Evolutionary conservation across 2,797 vertebrate genomes (phyloP), one percentile per base, ranked within the genome.

Genomic region (Lepidocolaptes lacrymiger): DNA sequence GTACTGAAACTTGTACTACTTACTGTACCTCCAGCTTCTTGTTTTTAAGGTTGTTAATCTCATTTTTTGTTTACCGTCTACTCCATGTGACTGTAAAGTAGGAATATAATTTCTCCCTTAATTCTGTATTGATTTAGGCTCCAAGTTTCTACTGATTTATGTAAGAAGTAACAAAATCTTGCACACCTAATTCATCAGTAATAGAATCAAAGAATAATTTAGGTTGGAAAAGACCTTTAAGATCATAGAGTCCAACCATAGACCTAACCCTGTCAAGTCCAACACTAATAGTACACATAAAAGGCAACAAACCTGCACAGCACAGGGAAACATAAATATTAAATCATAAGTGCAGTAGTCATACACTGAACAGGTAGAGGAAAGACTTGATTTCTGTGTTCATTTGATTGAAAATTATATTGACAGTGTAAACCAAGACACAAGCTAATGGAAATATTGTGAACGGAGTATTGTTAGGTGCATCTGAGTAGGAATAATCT

Each of bases 91-190:
- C 78, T 59, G 21, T 28, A 26, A 78, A 58, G 21, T 64, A 89
- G 23, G 37, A 88, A 90, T 78, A 76, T 49, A 66, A 79, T 95
- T 85, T 78, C 24, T 81, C 21, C 21, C 13, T 84, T 49, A 36
- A 36, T 21, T 88, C 28, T 0, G 0, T 24, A 19, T 61, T 63
- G 23, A 68, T 86, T 81, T 54, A 55, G 23, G 21, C 52, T 90
- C 30, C 24, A 54, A 58, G 12, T 71, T 86, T 86, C 43, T 62
- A 24, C 24, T 36, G 36, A 34, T 61, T 63, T 67, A 14, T 86
- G 77, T 95, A 94, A 95, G 88, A 95, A 85, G 32, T 48, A 92
- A 76, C 44, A 88, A 90, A 95, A 73, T 93, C 62, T 84, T 85
- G 37, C 44, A 71, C 92, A 34, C 37, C 12, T 85, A 54, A 94